Evolutionary conservation across 1,140 invertebrate species (phyloP).

Genomic region (Meteorus sp.): DNA sequence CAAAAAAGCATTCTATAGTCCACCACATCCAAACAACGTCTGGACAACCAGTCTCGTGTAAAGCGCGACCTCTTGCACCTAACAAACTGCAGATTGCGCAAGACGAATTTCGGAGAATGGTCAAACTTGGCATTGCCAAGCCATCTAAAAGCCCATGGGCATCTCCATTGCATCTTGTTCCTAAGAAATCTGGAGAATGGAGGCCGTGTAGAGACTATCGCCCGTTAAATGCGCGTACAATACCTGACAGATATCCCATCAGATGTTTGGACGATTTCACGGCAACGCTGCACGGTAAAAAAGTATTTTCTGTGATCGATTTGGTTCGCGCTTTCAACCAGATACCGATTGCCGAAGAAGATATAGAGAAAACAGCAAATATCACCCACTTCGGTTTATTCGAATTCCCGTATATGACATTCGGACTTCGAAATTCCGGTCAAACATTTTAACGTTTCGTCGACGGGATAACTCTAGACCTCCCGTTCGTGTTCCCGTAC

Average conservation of each 20-base stretch:
- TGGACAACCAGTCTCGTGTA: constrained; percentile 45
- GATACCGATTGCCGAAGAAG: constrained; percentile 41
- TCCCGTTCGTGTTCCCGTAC: constrained; percentile 33
- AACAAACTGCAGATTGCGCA: constrained; percentile 37
- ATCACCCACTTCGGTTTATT: constrained; percentile 45
- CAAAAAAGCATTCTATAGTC: constrained; percentile 28
- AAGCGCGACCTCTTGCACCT: constrained; percentile 40
- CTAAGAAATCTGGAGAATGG: constrained; percentile 42
- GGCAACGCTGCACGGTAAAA: constrained; percentile 34
- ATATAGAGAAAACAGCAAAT: constrained; percentile 49
- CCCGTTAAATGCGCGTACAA: constrained; percentile 40
- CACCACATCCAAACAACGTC: constrained; percentile 41
- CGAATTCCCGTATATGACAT: constrained; percentile 36
- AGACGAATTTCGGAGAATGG: constrained; percentile 38
- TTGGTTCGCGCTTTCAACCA: constrained; percentile 58
- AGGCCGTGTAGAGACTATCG: constrained; percentile 53
- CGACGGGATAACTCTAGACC: too few relatives aligned
- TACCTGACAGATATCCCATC: constrained; percentile 46
- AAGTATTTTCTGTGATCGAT: constrained; percentile 50
- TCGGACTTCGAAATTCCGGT: constrained; percentile 48
- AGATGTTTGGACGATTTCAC: constrained; percentile 37
- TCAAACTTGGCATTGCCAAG: constrained; percentile 29
- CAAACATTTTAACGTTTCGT: constrained; percentile 45
- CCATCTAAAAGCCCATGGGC: constrained; percentile 45
- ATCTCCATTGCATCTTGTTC: constrained; percentile 45